phyloP scores from a whole-genome alignment of 1,140 invertebrate genomes.

The Mercenaria mercenaria region DNA sequence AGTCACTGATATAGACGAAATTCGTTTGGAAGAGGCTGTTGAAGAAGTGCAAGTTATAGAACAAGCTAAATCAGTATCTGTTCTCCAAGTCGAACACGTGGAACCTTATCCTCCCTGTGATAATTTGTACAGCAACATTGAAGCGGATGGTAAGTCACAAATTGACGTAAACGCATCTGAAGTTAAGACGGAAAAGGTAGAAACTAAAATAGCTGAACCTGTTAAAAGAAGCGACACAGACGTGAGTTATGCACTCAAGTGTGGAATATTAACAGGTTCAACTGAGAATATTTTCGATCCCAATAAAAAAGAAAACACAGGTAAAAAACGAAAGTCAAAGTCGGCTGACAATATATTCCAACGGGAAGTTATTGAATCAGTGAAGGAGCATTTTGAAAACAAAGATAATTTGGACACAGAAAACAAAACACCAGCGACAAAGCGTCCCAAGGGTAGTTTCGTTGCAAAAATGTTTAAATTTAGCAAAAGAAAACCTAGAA shows the following conservation, averaged over 20 bases:
- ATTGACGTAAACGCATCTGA: neutral
- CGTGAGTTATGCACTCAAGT: neutral
- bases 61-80: neutral
- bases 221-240: neutral
- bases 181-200: neutral
- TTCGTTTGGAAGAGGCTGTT: neutral
- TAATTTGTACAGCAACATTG: neutral
- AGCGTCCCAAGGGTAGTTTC: neutral
- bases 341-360: neutral
- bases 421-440: neutral
- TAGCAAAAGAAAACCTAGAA: constrained; percentile 44
- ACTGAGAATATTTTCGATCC: neutral
- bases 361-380: constrained; percentile 29
- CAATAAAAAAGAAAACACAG: neutral
- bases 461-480: constrained; percentile 62
- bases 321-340: neutral
- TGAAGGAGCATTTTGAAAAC: neutral
- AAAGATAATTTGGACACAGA: neutral
- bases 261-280: neutral
- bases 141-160: neutral
- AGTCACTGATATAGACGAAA: constrained; percentile 41
- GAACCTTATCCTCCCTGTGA: neutral
- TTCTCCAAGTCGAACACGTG: neutral
- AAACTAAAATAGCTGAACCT: neutral
- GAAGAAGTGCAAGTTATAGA: neutral